Base-by-base conservation (phyloP, 2,797 vertebrate species). In the Periparus ater region DNA sequence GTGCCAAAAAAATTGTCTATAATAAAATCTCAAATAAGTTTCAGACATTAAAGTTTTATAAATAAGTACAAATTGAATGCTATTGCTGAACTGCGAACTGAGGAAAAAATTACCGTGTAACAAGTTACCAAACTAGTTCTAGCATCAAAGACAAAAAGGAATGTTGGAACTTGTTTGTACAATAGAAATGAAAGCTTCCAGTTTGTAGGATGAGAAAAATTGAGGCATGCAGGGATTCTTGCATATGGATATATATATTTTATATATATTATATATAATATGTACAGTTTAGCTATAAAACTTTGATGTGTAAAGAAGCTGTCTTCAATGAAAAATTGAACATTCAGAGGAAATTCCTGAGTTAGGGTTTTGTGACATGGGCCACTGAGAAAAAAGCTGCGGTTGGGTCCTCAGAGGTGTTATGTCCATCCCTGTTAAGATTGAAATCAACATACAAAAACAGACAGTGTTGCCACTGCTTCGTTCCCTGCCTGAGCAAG, bases 301-400 rank as follows among this genome's bases (percentile, higher is more conserved):
- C 97, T 98, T 98, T 98, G 98, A 96, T 98, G 98, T 98, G 97
- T 98, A 98, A 98, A 99, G 98, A 98, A 98, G 98, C 98, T 97
- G 98, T 98, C 97, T 98, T 98, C 98, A 97, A 98, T 99, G 98
- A 99, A 98, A 98, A 98, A 98, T 98, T 98, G 98, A 99, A 99
- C 99, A 99, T 99, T 99, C 99, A 99, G 99, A 99, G 98, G 98
- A 99, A 98, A 99, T 99, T 98, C 99, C 99, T 99, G 99, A 99
- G 99, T 99, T 99, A 99, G 98, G 98, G 98, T 99, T 98, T 98
- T 99, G 99, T 99, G 99, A 99, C 99, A 91, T 98, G 98, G 98
- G 98, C 98, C 99, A 99, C 99, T 98, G 98, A 98, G 98, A 98
- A 98, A 98, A 98, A 98, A 98, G 98, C 98, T 98, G 98, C 98